These are phyloP conservation scores for Meteorus colon DNA, from an alignment of 2,888 invertebrate genomes.

Conservation along the genomic window DNA sequence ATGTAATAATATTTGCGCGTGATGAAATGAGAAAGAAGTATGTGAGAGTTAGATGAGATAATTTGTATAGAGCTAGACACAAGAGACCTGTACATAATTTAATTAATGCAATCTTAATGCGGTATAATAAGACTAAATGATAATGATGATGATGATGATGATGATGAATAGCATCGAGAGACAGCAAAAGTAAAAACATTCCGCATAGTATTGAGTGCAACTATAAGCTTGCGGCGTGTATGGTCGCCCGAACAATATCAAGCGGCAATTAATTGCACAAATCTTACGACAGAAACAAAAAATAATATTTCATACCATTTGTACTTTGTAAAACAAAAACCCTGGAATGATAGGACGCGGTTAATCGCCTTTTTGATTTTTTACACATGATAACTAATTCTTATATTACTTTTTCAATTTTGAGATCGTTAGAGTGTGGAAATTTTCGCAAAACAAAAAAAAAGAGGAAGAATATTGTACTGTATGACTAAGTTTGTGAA, in stretches of 20 bases:
- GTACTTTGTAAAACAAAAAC: conserved; percentile 58
- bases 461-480: conserved; percentile 16
- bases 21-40: conserved; percentile 26
- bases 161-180: conserved; percentile 39
- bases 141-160: conserved; percentile 5
- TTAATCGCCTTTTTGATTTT: conserved; percentile 44
- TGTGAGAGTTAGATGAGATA: conserved; percentile 48
- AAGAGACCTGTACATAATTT: conserved; percentile 12
- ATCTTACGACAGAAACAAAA: conserved; percentile 50
- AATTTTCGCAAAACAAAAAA: not conserved
- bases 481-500: conserved; percentile 22
- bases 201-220: conserved; percentile 59
- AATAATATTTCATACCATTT: conserved; percentile 64
- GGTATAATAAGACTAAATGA: conserved; percentile 3
- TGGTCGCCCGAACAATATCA: conserved; percentile 38
- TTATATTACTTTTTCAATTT: conserved; percentile 31
- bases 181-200: conserved; percentile 57
- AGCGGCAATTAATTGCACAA: conserved; percentile 54
- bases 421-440: conserved; percentile 6
- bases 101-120: conserved; percentile 1
- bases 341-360: conserved; percentile 42
- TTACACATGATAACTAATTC: conserved; percentile 36
- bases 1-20: conserved; percentile 36
- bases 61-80: conserved; percentile 30
- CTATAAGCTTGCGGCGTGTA: conserved; percentile 38